Base-by-base conservation (phyloP, 2,888 invertebrate genomes). In the Belgica antarctica region DNA sequence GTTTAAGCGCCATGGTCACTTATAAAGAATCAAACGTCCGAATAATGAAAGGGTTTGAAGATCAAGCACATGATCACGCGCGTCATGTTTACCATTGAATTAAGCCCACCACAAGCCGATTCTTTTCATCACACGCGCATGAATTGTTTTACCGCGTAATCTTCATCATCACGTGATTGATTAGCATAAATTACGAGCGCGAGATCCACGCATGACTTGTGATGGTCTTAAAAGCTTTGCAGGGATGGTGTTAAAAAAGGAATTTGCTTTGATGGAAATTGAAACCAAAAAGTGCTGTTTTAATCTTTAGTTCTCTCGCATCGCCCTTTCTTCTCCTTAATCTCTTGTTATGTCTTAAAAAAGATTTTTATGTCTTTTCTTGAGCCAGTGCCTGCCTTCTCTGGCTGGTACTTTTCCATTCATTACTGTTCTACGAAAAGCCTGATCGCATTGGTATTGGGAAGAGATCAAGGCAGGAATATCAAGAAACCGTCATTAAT, bases 351-450 rank as follows among this genome's bases (percentile, higher is more conserved):
- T 41, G 15, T 41, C 15, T 15, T 41, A 22, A 8, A 52, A 52
- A 52, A 22, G 17, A 17, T 52, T 52, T 52, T 52, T 52, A 22
- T 52, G 52, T 52, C 22, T 17, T 19, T 52, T 52, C 34, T 52
- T 3, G 22, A 17, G 7, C 5, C 52, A 52, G 7, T n/a, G 17
- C 52, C 41, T 41, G 12, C 15, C n/a, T 52, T 52, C 22, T n/a
- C n/a, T n/a, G n/a, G n/a, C 52, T 52, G 52, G 52, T 52, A 52
- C 52, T 52, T 52, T 52, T 52, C 52, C 52, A 52, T 22, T 52
- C 52, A 52, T 52, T 52, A 17, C 22, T 52, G n/a, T 52, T 52
- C 52, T n/a, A 7, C 22, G 7, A 17, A n/a, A 22, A 3, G 22
- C 52, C 52, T 2, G 52, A 52, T 19, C 52, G 22, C 22, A n/a